phyloP scores from a whole-genome alignment of 2,797 vertebrate genomes.

The Myripristis murdjan region DNA sequence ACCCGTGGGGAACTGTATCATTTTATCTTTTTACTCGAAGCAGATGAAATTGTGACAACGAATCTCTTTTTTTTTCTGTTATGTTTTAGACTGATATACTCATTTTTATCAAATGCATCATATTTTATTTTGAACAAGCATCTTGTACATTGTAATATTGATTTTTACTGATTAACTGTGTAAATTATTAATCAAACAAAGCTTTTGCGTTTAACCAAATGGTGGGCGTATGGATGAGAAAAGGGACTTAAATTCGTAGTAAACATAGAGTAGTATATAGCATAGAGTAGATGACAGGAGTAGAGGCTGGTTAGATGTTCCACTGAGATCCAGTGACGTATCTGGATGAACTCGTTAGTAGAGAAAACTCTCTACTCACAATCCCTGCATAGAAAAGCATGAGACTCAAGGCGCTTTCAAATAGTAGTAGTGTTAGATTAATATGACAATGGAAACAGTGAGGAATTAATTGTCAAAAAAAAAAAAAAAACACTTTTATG shows the following conservation, averaged over 20 bases:
- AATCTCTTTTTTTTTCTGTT: slow-evolving; percentile 27
- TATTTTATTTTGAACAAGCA: slow-evolving; percentile 64
- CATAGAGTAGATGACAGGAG: slow-evolving; percentile 47
- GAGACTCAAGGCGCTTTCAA: slow-evolving; percentile 52
- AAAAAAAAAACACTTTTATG: slow-evolving; percentile 56
- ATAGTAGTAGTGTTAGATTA: slow-evolving; percentile 56
- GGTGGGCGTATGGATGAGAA: slow-evolving; percentile 83
- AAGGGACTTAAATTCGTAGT: slow-evolving; percentile 81
- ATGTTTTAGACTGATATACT: slow-evolving; percentile 36
- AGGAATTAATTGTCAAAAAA: slow-evolving; percentile 33
- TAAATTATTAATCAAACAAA: slow-evolving; percentile 79
- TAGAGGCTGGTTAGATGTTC: slow-evolving; percentile 35
- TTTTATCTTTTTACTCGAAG: slow-evolving; percentile 52
- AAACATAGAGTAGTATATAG: slow-evolving; percentile 73
- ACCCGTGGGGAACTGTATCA: slow-evolving; percentile 36
- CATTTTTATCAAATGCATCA: slow-evolving; percentile 52
- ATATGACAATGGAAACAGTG: slow-evolving; percentile 45
- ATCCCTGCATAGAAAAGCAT: slow-evolving; percentile 37
- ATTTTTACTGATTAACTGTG: slow-evolving; percentile 71
- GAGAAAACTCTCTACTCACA: slow-evolving; percentile 41
- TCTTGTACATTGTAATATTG: slow-evolving; percentile 74
- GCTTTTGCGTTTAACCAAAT: slow-evolving; percentile 82
- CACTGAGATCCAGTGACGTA: slow-evolving; percentile 18
- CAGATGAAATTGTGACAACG: slow-evolving; percentile 24
- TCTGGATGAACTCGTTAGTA: slow-evolving; percentile 23